Conservation (phyloP, 2,888 invertebrate species). For the Apamea sordens region DNA sequence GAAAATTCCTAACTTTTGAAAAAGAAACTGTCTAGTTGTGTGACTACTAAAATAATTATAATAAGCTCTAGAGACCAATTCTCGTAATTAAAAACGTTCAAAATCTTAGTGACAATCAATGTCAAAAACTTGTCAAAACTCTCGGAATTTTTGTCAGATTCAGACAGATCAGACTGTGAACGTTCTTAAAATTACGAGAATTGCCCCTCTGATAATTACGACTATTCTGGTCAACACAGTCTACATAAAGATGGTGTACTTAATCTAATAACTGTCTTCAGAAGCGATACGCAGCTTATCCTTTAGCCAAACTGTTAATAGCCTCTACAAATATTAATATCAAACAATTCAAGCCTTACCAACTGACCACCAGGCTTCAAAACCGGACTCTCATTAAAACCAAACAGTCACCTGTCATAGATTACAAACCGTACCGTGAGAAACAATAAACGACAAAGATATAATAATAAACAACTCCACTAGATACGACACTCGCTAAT, state of each 20-base stretch:
- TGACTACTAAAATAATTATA: neutral
- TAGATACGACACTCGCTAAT: constrained; percentile 59
- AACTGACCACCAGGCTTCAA: constrained; percentile 15
- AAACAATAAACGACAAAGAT: constrained; percentile 58
- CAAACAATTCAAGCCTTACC: neutral
- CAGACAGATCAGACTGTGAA: too few relatives aligned
- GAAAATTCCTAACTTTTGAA: neutral
- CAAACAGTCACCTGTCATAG: constrained; percentile 44
- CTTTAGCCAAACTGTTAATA: neutral
- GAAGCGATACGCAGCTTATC: neutral
- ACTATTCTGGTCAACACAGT: neutral
- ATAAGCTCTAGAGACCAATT: neutral
- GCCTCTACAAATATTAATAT: constrained; percentile 10
- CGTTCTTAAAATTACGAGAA: neutral
- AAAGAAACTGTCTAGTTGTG: neutral
- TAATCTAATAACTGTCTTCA: neutral
- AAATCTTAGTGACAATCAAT: neutral
- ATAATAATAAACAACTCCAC: constrained; percentile 55
- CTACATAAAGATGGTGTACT: neutral
- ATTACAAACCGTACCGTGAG: constrained; percentile 56
- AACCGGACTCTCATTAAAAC: constrained; percentile 49
- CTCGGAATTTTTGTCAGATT: neutral
- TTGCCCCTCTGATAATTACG: neutral
- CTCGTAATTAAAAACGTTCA: neutral
- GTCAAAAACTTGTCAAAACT: neutral